Base-by-base conservation (phyloP, 2,888 invertebrate genomes). In the Epistrophella euchroma region DNA sequence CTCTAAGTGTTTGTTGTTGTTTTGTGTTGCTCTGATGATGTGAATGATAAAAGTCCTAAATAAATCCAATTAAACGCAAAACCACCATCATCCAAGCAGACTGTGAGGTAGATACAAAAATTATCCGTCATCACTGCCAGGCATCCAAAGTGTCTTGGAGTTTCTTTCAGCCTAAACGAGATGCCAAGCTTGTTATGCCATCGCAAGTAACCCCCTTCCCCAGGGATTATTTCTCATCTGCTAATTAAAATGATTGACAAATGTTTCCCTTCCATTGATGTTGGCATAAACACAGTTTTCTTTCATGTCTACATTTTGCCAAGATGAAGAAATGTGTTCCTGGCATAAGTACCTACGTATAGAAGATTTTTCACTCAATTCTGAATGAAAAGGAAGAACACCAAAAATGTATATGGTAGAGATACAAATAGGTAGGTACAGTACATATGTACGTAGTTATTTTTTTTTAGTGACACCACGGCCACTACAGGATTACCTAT, bases 191-290 rank as follows among this genome's bases (percentile, higher is more conserved):
- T 82, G 86, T 81, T 86, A 50, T 52, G 73, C 35, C 68, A 68
- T 45, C n/a, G 32, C 40, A 40, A 15, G 3, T 15, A n/a, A 43
- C 17, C 73, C 45, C 47, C 72, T 50, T 76, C 56, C 43, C n/a
- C 56, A 75, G 52, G 83, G 78, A 87, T 87, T 87, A 87, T 83
- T 82, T 60, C 79, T 83, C 83, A 72, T 87, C 87, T 87, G 87
- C 88, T 88, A 88, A 88, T 88, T 88, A 88, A 88, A 80, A 81
- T 86, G 88, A 88, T 87, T 88, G 88, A 88, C 88, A 88, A 88
- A 88, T 88, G 88, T 88, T 88, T 88, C 88, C 88, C 86, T 88
- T 83, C 75, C 87, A 84, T 88, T 88, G 88, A 88, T 81, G 88
- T 88, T 85, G 88, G 88, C 88, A 84, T 32, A 88, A 83, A 75